phyloP scores from a whole-genome alignment of 2,797 vertebrate species.

The Alauda arvensis region DNA sequence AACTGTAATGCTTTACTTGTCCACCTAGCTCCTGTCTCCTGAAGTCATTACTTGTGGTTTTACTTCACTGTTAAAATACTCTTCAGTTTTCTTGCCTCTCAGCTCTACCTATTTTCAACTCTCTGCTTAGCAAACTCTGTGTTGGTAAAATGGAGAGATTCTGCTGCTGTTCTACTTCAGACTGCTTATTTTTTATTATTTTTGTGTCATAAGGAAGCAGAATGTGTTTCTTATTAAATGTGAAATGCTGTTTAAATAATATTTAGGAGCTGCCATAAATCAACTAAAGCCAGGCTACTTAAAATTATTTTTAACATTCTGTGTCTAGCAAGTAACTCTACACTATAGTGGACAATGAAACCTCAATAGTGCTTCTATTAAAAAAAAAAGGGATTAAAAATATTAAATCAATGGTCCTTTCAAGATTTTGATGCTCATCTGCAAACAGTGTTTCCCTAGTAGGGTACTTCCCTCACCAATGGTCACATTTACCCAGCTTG shows the following conservation, averaged over 20 bases:
- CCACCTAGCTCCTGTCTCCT: conserved; percentile 80
- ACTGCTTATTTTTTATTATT: neutral
- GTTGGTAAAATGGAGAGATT: conserved; percentile 49
- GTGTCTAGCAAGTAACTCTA: neutral
- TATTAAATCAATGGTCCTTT: neutral
- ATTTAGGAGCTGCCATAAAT: conserved; percentile 10
- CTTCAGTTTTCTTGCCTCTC: conserved; percentile 44
- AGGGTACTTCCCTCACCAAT: neutral
- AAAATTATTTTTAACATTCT: conserved; percentile 26
- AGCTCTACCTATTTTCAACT: conserved; percentile 63
- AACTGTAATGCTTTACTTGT: conserved; percentile 72
- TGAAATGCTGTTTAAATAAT: conserved; percentile 45
- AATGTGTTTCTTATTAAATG: conserved; percentile 70
- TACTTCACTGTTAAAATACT: conserved; percentile 76
- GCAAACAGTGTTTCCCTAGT: neutral
- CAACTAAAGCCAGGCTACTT: conserved; percentile 8
- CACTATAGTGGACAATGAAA: neutral
- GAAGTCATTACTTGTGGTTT: conserved; percentile 80
- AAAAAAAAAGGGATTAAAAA: rapidly evolving
- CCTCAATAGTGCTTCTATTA: neutral
- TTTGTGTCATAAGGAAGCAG: conserved; percentile 32
- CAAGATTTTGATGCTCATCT: neutral
- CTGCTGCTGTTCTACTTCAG: conserved; percentile 62
- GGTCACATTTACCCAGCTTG: neutral
- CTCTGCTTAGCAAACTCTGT: conserved; percentile 57